These are phyloP conservation scores for Caenorhabditis brenneri DNA, from an alignment of 1,140 invertebrate genomes.

Conservation along the genomic window DNA sequence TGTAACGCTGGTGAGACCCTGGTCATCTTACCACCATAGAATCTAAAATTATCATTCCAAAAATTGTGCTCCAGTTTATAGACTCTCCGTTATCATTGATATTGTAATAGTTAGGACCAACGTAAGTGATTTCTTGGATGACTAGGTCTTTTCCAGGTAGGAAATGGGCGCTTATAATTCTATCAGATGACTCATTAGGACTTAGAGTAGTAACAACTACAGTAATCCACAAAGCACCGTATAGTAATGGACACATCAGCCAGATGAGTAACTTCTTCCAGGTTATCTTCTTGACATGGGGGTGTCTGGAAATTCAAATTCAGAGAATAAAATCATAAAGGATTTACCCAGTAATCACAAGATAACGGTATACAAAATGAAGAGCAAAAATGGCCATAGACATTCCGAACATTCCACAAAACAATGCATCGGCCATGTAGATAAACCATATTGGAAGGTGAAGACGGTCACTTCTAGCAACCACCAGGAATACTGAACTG, in stretches of 20 bases:
- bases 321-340: background rate
- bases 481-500: background rate
- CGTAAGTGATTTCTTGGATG: background rate
- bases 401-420: slow-evolving; percentile 26
- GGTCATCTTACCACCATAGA: background rate
- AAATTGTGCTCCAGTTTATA: background rate
- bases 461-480: background rate
- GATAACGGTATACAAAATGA: background rate
- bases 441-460: background rate
- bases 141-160: background rate
- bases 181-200: background rate
- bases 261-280: background rate
- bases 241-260: background rate
- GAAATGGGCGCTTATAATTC: background rate
- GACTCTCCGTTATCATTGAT: background rate
- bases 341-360: background rate
- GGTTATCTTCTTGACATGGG: background rate
- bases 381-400: background rate
- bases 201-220: background rate
- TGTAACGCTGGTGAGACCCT: background rate
- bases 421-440: background rate
- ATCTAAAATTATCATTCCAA: background rate
- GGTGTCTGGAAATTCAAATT: background rate
- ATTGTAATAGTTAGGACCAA: background rate
- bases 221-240: background rate